A percentile compares a stretch with the other conserved stretches of the same genome.
These are phyloP conservation scores for Catalaphyllia jardinei DNA, from an alignment of 64 coral and sea anemone species.

Conservation along the genomic window DNA sequence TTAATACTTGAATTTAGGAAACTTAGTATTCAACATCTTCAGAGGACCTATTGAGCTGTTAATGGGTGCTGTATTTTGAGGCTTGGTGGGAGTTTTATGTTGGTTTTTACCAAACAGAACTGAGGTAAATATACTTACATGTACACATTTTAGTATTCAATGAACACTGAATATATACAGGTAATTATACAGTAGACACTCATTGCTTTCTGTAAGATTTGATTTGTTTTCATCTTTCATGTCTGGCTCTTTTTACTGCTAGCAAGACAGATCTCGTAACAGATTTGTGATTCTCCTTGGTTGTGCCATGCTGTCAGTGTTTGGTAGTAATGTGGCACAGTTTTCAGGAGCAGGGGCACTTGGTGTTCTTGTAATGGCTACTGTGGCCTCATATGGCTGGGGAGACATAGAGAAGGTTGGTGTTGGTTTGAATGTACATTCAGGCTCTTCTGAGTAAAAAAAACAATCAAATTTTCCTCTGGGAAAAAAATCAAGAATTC, in stretches of 20 bases:
- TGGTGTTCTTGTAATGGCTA: constrained; percentile 84
- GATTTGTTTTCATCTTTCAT: no score
- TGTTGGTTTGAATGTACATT: not conserved
- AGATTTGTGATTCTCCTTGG: constrained; percentile 89
- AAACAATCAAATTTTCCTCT: no score
- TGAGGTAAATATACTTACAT: constrained; percentile 59
- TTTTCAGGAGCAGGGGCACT: constrained; percentile 94
- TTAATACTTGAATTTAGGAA: constrained; percentile 52
- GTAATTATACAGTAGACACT: no score
- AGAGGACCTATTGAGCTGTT: constrained; percentile 92
- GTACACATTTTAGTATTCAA: no score
- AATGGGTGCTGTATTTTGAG: constrained; percentile 80
- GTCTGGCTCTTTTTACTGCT: not conserved
- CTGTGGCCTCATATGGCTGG: constrained; percentile 82
- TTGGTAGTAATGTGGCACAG: constrained; percentile 82
- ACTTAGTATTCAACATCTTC: constrained; percentile 92
- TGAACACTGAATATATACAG: not conserved
- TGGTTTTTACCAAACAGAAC: constrained; percentile 83
- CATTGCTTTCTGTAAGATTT: no score
- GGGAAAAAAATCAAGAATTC: no score
- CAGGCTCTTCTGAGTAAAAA: no score
- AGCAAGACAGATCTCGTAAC: constrained; percentile 71
- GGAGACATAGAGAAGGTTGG: constrained; percentile 78
- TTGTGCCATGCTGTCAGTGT: constrained; percentile 84
- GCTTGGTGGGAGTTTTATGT: constrained; percentile 69